Base-by-base conservation (phyloP, 2,888 invertebrate genomes). In the Drosophila pegasa region DNA sequence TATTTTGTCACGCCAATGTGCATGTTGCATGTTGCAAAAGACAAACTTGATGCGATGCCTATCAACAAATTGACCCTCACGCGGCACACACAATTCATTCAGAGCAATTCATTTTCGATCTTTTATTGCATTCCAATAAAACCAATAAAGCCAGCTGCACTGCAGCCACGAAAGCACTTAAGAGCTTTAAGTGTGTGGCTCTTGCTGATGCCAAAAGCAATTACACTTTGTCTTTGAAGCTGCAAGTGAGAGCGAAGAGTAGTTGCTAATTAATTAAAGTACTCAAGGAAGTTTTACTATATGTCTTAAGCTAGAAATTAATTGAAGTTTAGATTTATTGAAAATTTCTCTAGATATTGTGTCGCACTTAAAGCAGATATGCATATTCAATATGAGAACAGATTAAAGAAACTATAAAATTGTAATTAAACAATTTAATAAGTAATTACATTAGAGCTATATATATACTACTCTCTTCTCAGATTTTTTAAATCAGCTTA, bases 31-130 rank as follows among this genome's bases (percentile, higher is more conserved):
- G 50, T 50, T 50, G 50, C 69, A 56, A 55, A 54, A 54, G 33
- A 35, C 47, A 55, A 31, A 63, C 37, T 45, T 47, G 35, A 43
- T 47, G 41, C 67, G 70, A 67, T 75, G 80, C 59, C 65, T 73
- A 80, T 78, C 80, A 71, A 73, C 71, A 80, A 76, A 80, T 76
- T 76, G 80, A 80, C 80, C 80, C 76, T 80, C 78, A 80, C 51
- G 47, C 58, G 35, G 37, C 55, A 38, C 54, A 56, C 73, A 56
- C 73, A 56, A 55, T 35, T 45, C 60, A 74, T 61, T 50, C 43
- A 38, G 47, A 70, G 65, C 65, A 74, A 74, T 74, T 74, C 70
- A 74, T 74, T 74, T 73, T 65, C 68, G 54, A 63, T 20, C 54
- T 51, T 59, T 66, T 48, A 59, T 59, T 67, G 59, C 48, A 31